phyloP scores from a whole-genome alignment of 2,888 invertebrate species.

The Galerucella nymphaeae region DNA sequence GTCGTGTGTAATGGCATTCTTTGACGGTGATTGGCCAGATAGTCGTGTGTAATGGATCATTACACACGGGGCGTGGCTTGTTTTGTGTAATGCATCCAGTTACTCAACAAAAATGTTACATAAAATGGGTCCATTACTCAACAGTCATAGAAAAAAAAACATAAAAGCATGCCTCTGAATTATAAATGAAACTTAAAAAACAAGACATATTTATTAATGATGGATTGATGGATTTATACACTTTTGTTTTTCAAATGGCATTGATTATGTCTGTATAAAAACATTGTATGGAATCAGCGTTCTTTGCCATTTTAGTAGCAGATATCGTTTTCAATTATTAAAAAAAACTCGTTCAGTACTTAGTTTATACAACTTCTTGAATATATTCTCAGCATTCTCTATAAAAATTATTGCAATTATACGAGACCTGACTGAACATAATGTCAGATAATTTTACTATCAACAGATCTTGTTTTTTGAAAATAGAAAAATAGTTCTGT shows the following conservation, averaged over 20 bases:
- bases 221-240: background rate
- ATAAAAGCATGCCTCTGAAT: background rate
- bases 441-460: too few relatives aligned
- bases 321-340: background rate
- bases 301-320: background rate
- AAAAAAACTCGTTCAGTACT: background rate
- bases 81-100: too few relatives aligned
- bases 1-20: too few relatives aligned
- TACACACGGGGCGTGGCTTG: too few relatives aligned
- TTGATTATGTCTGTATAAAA: background rate
- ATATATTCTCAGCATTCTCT: background rate
- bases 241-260: background rate
- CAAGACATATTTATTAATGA: constrained; percentile 4
- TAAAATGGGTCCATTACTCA: too few relatives aligned
- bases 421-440: too few relatives aligned
- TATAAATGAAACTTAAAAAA: background rate
- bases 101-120: too few relatives aligned
- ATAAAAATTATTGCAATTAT: too few relatives aligned
- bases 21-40: too few relatives aligned
- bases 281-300: background rate
- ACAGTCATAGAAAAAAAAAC: background rate
- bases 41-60: too few relatives aligned
- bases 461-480: too few relatives aligned
- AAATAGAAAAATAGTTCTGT: too few relatives aligned
- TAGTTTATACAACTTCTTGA: background rate